These are phyloP conservation scores for Ooceraea biroi DNA, from an alignment of 1,140 invertebrate genomes.

Conservation along the genomic window DNA sequence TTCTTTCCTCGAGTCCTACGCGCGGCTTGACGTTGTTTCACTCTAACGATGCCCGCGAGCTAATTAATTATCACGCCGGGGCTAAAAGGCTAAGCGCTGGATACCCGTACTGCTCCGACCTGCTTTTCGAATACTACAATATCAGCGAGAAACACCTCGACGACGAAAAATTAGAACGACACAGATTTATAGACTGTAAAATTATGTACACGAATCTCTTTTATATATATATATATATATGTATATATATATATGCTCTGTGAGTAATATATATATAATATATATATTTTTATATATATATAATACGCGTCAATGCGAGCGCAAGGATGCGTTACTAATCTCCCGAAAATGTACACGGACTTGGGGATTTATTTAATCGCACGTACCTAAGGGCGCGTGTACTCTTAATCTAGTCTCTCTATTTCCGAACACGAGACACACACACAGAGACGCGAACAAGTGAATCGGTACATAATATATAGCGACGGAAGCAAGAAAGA, in stretches of 20 bases:
- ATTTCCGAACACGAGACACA: conserved; percentile 23
- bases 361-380: conserved; percentile 36
- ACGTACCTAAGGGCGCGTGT: conserved; percentile 18
- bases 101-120: conserved; percentile 86
- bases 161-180: conserved; percentile 39
- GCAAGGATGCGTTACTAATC: conserved; percentile 3
- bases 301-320: conserved; percentile 17
- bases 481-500: conserved; percentile 5
- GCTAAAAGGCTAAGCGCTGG: conserved; percentile 82
- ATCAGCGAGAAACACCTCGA: conserved; percentile 60
- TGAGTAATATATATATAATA: conserved; percentile 32
- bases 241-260: conserved; percentile 31
- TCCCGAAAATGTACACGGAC: conserved; percentile 25
- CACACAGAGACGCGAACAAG: not conserved
- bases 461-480: conserved; percentile 22
- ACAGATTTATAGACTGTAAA: conserved; percentile 54
- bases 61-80: conserved; percentile 78
- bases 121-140: conserved; percentile 78
- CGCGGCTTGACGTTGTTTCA: conserved; percentile 57
- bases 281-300: not conserved
- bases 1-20: conserved; percentile 47
- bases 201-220: conserved; percentile 29
- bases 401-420: conserved; percentile 31
- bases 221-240: conserved; percentile 18
- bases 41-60: conserved; percentile 73